phyloP scores from a whole-genome alignment of 2,113 vertebrate species.

The Tonatia bakeri region DNA sequence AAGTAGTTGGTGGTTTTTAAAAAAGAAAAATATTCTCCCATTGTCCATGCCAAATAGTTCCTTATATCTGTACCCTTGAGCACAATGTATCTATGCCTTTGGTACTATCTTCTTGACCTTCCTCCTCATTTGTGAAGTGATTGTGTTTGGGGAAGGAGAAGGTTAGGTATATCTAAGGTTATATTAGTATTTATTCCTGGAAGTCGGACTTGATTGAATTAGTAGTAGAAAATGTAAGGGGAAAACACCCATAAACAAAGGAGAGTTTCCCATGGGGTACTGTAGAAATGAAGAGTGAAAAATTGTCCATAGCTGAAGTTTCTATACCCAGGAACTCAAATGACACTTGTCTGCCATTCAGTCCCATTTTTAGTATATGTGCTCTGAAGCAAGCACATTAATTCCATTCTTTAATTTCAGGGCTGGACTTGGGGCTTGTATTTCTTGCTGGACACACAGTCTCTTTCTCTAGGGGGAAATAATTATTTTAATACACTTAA shows the following conservation, averaged over 20 bases:
- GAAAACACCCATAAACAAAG: background rate
- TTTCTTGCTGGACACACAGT: background rate
- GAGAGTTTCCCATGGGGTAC: background rate
- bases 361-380: background rate
- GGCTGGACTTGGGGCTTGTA: background rate
- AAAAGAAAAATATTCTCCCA: background rate
- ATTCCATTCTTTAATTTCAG: background rate
- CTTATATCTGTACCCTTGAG: background rate
- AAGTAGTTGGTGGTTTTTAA: background rate
- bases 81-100: background rate
- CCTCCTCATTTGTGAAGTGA: conserved; percentile 7
- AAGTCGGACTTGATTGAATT: conserved; percentile 16
- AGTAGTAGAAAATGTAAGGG: background rate
- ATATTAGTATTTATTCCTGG: background rate
- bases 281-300: background rate
- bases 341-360: background rate
- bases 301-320: background rate
- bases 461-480: conserved; percentile 20
- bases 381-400: too few relatives aligned
- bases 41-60: background rate
- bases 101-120: background rate
- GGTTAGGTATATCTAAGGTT: background rate
- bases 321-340: background rate
- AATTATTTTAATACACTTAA: background rate
- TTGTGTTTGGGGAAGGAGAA: background rate